Evolutionary conservation across 2,888 invertebrate species (phyloP).

Genomic region (Mamestra brassicae): DNA sequence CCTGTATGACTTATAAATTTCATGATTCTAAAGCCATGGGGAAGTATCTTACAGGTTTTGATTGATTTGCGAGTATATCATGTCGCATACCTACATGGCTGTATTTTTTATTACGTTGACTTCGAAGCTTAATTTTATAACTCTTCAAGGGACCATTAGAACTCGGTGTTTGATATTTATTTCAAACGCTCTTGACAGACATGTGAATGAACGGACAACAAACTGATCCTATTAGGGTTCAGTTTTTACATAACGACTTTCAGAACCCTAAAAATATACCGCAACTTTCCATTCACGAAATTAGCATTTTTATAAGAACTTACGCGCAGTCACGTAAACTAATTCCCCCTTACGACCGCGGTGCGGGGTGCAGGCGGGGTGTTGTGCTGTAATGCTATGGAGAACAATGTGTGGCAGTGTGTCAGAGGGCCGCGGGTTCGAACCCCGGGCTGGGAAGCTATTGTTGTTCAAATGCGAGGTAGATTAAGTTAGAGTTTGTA

Average conservation of each 20-base stretch:
- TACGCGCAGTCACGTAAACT: constrained; percentile 52
- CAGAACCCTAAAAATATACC: not conserved
- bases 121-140: too few relatives aligned
- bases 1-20: too few relatives aligned
- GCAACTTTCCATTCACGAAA: not conserved
- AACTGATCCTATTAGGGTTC: not conserved
- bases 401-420: constrained; percentile 54
- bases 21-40: too few relatives aligned
- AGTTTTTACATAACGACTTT: not conserved
- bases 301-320: constrained; percentile 17
- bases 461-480: constrained; percentile 19
- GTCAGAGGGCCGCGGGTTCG: constrained; percentile 46
- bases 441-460: constrained; percentile 8
- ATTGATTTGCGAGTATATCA: too few relatives aligned
- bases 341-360: constrained; percentile 27
- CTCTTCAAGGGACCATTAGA: too few relatives aligned
- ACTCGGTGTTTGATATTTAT: too few relatives aligned
- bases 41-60: too few relatives aligned
- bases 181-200: too few relatives aligned
- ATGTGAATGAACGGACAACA: too few relatives aligned
- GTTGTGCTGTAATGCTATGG: constrained; percentile 17
- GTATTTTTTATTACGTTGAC: too few relatives aligned
- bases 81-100: too few relatives aligned
- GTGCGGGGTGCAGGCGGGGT: not conserved
- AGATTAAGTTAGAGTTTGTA: not conserved